Evolutionary conservation across 2,113 vertebrate species (phyloP).

Genomic region (Pollimyrus isidori): DNA sequence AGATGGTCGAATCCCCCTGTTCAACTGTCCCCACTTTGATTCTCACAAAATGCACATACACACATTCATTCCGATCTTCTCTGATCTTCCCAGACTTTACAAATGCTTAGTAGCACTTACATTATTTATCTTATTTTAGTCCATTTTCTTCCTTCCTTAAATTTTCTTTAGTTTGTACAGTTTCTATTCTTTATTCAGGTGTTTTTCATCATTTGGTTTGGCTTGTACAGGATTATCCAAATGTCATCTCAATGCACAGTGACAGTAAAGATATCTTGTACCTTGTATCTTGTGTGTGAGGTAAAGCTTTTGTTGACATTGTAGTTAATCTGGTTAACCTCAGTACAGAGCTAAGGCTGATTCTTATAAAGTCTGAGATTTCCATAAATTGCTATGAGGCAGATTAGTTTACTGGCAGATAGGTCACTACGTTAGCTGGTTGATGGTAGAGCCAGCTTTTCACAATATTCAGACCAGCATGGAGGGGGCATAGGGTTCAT

Average conservation of each 20-base stretch:
- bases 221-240: too few relatives aligned
- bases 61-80: neutral
- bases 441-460: neutral
- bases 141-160: too few relatives aligned
- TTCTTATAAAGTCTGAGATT: neutral
- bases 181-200: too few relatives aligned
- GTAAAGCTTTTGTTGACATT: neutral
- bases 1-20: neutral
- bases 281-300: too few relatives aligned
- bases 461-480: neutral
- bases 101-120: neutral
- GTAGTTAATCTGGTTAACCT: neutral
- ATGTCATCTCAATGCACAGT: too few relatives aligned
- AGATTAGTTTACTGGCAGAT: neutral
- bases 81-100: neutral
- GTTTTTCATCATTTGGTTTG: too few relatives aligned
- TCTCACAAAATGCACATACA: neutral
- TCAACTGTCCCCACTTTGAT: neutral
- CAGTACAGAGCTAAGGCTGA: neutral
- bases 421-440: neutral
- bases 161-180: too few relatives aligned
- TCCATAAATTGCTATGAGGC: neutral
- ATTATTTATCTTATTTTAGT: neutral
- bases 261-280: too few relatives aligned
- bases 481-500: neutral